Base-by-base conservation (phyloP, 2,797 vertebrate species). In the Nasua narica region DNA sequence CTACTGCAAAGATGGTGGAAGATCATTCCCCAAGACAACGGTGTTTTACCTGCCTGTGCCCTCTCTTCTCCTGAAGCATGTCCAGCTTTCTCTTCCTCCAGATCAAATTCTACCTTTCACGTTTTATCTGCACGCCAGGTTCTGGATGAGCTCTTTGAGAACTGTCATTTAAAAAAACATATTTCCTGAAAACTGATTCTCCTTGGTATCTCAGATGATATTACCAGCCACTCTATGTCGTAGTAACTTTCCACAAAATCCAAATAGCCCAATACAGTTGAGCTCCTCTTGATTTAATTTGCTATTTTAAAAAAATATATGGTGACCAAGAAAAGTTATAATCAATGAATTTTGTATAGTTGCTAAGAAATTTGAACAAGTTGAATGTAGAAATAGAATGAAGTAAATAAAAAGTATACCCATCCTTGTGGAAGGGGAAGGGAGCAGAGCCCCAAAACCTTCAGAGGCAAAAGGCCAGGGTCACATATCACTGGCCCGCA, bases 1-100 rank as follows among this genome's bases (percentile, higher is more conserved):
- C 3, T 2, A 25, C 32, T 46, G 5, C 15, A 37, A 12, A 72
- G 46, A n/a, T 0, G 2, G 10, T 3, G 21, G 52, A 25, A 35
- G 56, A 13, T 0, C 1, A 18, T 40, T 35, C 10, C 50, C 87
- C n/a, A 16, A 54, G 48, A 35, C 3, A 27, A 27, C 27, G 48
- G 56, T 32, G 50, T 23, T 46, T n/a, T 25, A 16, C 16, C 25
- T 29, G 3, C 12, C 46, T 13, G 0, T 21, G 9, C 35, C 13
- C 77, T 48, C 46, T 43, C 32, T 94, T 35, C 46, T 74, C 56
- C 78, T 35, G 18, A 88, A 79, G 23, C 2, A 4, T 3, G 3
- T 48, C 65, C 21, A 21, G 25, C 14, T 35, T 40, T 23, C 2
- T 62, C 43, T 5, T 35, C 65, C 82, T 78, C 21, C 3, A 54